phyloP scores from a whole-genome alignment of 1,140 invertebrate genomes.

The Hycleus phaleratus region DNA sequence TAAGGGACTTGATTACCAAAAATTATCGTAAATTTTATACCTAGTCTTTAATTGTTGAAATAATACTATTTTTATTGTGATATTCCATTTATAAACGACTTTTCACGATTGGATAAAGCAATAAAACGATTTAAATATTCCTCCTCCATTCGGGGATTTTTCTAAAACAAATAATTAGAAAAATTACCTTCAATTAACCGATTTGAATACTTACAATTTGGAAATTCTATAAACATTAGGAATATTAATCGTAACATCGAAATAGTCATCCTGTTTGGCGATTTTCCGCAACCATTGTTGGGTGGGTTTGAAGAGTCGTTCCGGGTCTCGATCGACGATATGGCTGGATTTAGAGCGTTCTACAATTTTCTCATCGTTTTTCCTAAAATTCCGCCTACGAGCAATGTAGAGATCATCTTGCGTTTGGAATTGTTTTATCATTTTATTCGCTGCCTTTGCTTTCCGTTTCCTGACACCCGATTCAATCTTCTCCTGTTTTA shows the following conservation, averaged over 20 bases:
- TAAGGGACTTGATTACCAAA: background rate
- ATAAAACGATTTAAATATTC: conserved; percentile 2
- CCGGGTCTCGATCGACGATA: conserved; percentile 25
- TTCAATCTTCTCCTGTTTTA: background rate
- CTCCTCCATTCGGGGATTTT: conserved; percentile 32
- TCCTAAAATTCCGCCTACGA: conserved; percentile 16
- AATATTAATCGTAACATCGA: conserved; percentile 10
- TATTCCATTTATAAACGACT: no score
- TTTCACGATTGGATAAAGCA: no score
- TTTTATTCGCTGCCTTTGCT: conserved; percentile 29
- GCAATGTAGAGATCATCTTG: conserved; percentile 31
- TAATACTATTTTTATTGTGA: background rate
- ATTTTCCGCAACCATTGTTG: conserved; percentile 32
- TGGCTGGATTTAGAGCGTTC: conserved; percentile 21
- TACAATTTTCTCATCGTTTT: conserved; percentile 4
- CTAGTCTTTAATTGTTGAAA: background rate
- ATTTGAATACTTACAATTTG: conserved; percentile 1
- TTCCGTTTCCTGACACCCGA: conserved; percentile 6
- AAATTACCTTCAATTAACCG: no score
- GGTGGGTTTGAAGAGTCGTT: conserved; percentile 32
- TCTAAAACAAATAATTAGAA: conserved; percentile 17
- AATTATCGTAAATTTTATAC: background rate
- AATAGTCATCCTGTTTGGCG: conserved; percentile 6
- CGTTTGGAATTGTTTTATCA: conserved; percentile 33
- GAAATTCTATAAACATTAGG: conserved; percentile 28